Percentiles rank a stretch among this genome's conserved stretches.
These are phyloP conservation scores for Clarias macrocephalus DNA, from an alignment of 2,113 vertebrate genomes.

Conservation along the genomic window DNA sequence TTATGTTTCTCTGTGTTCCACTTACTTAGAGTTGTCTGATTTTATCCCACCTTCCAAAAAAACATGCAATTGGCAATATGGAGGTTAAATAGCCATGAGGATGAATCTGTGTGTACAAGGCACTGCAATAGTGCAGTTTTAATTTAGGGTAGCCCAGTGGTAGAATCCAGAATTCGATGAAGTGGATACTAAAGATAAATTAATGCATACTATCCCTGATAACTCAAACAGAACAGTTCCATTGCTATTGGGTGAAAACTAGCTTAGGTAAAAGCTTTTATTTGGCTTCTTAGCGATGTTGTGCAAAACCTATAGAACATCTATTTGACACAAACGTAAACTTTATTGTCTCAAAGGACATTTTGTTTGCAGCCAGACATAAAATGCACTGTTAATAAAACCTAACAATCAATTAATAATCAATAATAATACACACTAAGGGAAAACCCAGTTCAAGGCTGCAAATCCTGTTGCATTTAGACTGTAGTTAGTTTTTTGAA, in stretches of 20 bases:
- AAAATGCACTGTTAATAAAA: too few species aligned
- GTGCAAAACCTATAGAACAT: neutral
- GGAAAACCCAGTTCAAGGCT: too few species aligned
- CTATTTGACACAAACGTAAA: neutral
- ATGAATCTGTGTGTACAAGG: neutral
- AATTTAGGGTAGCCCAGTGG: neutral
- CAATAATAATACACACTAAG: too few species aligned
- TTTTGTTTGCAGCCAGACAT: too few species aligned
- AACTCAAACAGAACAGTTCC: neutral
- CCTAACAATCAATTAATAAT: too few species aligned
- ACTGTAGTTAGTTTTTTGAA: too few species aligned
- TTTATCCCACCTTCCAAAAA: neutral
- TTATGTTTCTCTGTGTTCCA: neutral
- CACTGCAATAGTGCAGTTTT: neutral
- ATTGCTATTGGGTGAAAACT: too few species aligned
- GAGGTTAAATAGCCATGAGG: neutral
- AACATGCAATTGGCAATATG: neutral
- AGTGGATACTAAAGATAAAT: neutral
- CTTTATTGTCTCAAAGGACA: too few species aligned
- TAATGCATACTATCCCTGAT: neutral
- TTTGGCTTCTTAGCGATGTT: neutral
- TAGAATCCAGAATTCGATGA: neutral
- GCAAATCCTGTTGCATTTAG: too few species aligned
- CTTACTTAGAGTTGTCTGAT: neutral
- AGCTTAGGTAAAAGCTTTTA: slow-evolving; percentile 1